Evolutionary conservation across 2,113 vertebrate genomes (phyloP).

Genomic region (Colistium nudipinnis): DNA sequence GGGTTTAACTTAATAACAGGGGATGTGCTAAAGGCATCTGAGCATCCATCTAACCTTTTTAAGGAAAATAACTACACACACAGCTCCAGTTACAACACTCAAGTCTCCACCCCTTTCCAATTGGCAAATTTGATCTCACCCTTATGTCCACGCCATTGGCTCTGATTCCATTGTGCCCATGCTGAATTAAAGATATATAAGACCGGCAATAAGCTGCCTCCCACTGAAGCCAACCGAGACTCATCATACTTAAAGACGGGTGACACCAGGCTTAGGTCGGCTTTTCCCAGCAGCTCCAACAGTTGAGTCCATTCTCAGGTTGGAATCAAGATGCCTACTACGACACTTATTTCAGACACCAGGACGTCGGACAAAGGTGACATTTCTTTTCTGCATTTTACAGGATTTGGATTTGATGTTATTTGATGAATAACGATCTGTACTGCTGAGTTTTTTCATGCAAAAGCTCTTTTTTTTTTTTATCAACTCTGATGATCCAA

Average conservation of each 20-base stretch:
- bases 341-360: slow-evolving; percentile 51
- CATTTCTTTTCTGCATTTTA: slow-evolving; percentile 12
- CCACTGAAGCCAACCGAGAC: not conserved
- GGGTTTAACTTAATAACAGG: slow-evolving; percentile 24
- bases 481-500: not conserved
- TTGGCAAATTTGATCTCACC: slow-evolving; percentile 21
- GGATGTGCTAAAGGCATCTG: not conserved
- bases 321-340: slow-evolving; percentile 58
- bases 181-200: slow-evolving; percentile 61
- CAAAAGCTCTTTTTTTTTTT: not conserved
- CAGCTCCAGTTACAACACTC: slow-evolving; percentile 53
- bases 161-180: slow-evolving; percentile 17
- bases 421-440: too few species aligned
- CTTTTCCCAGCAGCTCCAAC: slow-evolving; percentile 5
- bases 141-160: slow-evolving; percentile 24
- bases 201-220: slow-evolving; percentile 27
- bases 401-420: not conserved
- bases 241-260: slow-evolving; percentile 3
- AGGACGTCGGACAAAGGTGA: slow-evolving; percentile 62
- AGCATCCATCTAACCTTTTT: slow-evolving; percentile 59
- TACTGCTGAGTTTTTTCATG: not conserved
- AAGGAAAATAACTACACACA: slow-evolving; percentile 51
- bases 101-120: slow-evolving; percentile 20
- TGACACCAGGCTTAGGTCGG: slow-evolving; percentile 18
- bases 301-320: not conserved